Evolutionary conservation across 2,888 invertebrate genomes (phyloP).

Genomic region (Palloptera scutellata): DNA sequence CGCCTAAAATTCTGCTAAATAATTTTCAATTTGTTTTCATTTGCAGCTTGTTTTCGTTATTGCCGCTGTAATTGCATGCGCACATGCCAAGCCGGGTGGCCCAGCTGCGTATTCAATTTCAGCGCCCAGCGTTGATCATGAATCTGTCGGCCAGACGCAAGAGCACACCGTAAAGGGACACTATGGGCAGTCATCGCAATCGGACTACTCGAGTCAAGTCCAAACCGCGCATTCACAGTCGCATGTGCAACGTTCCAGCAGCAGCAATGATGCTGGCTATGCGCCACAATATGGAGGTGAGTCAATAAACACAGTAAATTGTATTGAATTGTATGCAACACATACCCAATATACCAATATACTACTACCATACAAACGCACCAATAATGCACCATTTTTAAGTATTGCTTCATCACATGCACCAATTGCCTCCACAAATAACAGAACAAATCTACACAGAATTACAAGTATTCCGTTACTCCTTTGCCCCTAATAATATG

Average conservation of each 20-base stretch:
- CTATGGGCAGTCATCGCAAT: slow-evolving; percentile 63
- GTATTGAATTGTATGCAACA: background rate
- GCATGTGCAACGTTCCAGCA: slow-evolving; percentile 62
- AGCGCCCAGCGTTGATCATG: slow-evolving; percentile 62
- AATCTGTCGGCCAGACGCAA: slow-evolving; percentile 61
- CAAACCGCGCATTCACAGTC: slow-evolving; percentile 63
- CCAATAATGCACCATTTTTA: slow-evolving; percentile 8
- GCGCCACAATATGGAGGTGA: slow-evolving; percentile 40
- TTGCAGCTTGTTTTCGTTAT: slow-evolving; percentile 57
- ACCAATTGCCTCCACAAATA: slow-evolving; percentile 16
- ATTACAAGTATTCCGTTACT: slow-evolving; percentile 11
- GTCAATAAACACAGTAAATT: background rate
- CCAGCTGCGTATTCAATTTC: slow-evolving; percentile 63
- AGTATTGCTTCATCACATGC: slow-evolving; percentile 16
- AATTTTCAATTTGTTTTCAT: background rate
- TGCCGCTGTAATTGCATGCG: slow-evolving; percentile 58
- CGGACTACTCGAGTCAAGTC: slow-evolving; percentile 63
- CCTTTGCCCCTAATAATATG: slow-evolving; percentile 29
- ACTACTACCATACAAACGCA: background rate
- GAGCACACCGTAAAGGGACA: slow-evolving; percentile 64
- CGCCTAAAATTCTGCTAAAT: background rate
- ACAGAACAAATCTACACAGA: background rate
- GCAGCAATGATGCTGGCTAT: slow-evolving; percentile 60
- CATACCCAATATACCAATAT: background rate
- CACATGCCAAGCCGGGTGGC: slow-evolving; percentile 59